phyloP scores from a whole-genome alignment of 2,113 vertebrate species.

The Octodon degus region DNA sequence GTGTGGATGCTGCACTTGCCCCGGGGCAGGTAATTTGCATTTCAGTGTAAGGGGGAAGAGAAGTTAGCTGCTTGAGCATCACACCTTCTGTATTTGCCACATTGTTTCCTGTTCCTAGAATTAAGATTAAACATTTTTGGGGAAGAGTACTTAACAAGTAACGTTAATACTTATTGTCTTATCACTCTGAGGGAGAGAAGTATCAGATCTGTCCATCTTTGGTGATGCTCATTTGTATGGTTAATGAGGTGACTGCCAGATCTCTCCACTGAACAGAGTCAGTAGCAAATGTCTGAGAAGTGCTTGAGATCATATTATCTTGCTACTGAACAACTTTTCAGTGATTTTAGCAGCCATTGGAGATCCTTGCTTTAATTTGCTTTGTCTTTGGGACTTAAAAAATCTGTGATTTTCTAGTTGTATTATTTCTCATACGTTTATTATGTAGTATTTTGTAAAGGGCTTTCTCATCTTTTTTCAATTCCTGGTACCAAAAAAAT shows the following conservation, averaged over 20 bases:
- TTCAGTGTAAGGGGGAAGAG: too few species aligned
- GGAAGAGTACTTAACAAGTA: background rate
- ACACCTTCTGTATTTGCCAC: background rate
- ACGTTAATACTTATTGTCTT: background rate
- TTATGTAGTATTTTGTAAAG: background rate
- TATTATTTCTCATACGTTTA: background rate
- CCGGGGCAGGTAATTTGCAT: too few species aligned
- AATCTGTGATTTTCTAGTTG: conserved; percentile 17
- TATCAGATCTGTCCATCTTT: background rate
- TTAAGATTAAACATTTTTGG: conserved; percentile 23
- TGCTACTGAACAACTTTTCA: background rate
- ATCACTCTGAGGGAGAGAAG: background rate
- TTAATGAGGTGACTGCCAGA: background rate
- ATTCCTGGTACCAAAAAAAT: too few species aligned
- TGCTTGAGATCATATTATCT: background rate
- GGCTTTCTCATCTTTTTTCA: background rate
- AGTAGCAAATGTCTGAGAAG: background rate
- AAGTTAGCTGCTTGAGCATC: background rate
- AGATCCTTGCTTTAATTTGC: conserved; percentile 12
- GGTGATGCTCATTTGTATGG: background rate
- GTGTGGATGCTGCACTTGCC: too few species aligned
- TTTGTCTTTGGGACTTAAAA: background rate
- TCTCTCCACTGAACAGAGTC: background rate
- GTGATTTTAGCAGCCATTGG: background rate
- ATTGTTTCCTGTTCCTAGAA: conserved; percentile 9